phyloP scores from a whole-genome alignment of 2,888 invertebrate genomes.

The Thymelicus sylvestris region DNA sequence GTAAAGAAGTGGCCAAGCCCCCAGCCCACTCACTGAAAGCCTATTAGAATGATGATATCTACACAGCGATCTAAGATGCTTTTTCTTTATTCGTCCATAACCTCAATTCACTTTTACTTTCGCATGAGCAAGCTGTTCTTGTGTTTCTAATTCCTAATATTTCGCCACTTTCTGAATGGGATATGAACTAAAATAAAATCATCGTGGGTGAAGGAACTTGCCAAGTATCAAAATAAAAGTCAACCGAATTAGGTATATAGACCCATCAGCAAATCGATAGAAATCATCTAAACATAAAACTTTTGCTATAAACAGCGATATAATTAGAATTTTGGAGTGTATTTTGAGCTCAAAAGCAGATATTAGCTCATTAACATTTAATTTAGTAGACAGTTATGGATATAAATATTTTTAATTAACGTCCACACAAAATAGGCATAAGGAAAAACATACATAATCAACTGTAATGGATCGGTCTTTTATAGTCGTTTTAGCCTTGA shows the following conservation, averaged over 20 bases:
- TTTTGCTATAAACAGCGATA: neutral
- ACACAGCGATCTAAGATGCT: neutral
- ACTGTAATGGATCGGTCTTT: too few relatives aligned
- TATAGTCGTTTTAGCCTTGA: too few relatives aligned
- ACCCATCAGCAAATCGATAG: too few relatives aligned
- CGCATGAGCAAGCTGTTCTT: slow-evolving; percentile 9
- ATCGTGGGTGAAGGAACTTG: neutral
- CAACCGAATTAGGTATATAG: too few relatives aligned
- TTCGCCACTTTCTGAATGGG: neutral
- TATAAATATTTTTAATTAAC: too few relatives aligned
- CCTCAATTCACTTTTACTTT: slow-evolving; percentile 6
- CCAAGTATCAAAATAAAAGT: too few relatives aligned
- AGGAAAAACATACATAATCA: too few relatives aligned
- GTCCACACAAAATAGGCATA: too few relatives aligned
- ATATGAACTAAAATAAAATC: neutral
- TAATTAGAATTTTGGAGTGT: neutral
- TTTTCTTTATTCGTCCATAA: neutral
- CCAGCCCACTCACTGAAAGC: neutral
- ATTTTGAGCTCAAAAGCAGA: too few relatives aligned
- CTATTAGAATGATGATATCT: neutral
- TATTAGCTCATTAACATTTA: too few relatives aligned
- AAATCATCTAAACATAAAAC: neutral
- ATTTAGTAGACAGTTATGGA: too few relatives aligned
- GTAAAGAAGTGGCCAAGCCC: too few relatives aligned
- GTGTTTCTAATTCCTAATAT: neutral